These are phyloP conservation scores for Leptarthrus brevirostris DNA, from an alignment of 2,888 invertebrate species.

Conservation along the genomic window DNA sequence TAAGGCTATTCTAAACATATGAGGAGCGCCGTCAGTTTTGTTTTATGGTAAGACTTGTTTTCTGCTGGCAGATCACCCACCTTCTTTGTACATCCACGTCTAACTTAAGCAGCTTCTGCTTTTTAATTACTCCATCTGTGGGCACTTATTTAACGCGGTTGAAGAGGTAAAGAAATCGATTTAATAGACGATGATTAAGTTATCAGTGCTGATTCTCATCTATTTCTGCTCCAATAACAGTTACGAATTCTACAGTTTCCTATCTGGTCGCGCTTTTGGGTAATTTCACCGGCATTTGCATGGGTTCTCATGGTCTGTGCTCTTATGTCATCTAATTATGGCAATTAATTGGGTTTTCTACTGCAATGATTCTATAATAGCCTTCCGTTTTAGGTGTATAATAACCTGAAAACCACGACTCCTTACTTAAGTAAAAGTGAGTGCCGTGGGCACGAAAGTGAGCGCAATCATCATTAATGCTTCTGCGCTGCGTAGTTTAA, in stretches of 20 bases:
- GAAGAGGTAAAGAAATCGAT: constrained; percentile 21
- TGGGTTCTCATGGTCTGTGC: constrained; percentile 6
- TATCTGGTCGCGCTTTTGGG: neutral
- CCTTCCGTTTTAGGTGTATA: constrained; percentile 18
- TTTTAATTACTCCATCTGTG: neutral
- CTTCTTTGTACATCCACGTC: neutral
- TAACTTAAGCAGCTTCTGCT: neutral
- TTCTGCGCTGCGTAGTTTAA: constrained; percentile 3
- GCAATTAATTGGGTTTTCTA: neutral
- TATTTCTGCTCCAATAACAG: constrained; percentile 26
- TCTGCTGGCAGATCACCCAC: neutral
- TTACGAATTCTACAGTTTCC: neutral
- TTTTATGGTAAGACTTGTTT: constrained; percentile 10
- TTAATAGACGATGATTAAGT: constrained; percentile 19
- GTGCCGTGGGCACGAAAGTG: constrained; percentile 8
- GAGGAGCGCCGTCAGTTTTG: neutral
- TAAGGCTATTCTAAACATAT: neutral
- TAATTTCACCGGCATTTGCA: constrained; percentile 23
- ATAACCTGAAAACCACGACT: constrained; percentile 7
- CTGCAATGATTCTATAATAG: constrained; percentile 1
- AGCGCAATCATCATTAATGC: constrained; percentile 7
- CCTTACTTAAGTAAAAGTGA: constrained; percentile 19
- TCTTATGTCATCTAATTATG: neutral
- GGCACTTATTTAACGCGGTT: neutral
- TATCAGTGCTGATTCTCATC: neutral